phyloP scores from a whole-genome alignment of 2,113 vertebrate species.

The Xiphophorus hellerii region DNA sequence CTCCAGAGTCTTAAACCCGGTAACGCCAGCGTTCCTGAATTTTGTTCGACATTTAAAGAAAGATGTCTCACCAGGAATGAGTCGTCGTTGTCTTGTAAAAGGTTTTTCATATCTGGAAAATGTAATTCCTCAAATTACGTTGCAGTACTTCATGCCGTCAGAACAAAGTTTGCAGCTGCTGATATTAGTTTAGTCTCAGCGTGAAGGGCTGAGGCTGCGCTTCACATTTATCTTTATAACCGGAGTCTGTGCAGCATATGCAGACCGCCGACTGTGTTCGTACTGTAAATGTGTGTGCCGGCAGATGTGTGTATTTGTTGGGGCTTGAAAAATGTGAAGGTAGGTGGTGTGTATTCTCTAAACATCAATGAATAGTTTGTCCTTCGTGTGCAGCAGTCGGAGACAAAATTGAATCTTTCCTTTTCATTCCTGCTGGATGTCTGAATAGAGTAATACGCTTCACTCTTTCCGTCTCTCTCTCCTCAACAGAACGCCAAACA shows the following conservation, averaged over 20 bases:
- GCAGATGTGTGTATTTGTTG: slow-evolving; percentile 14
- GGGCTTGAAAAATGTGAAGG: slow-evolving; percentile 22
- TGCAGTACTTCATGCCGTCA: not conserved
- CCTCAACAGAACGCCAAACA: slow-evolving; percentile 56
- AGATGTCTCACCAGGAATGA: slow-evolving; percentile 2
- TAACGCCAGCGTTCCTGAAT: not conserved
- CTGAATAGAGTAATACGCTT: slow-evolving; percentile 66
- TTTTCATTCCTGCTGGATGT: slow-evolving; percentile 48
- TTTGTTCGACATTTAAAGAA: slow-evolving; percentile 9
- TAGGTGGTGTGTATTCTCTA: slow-evolving; percentile 23
- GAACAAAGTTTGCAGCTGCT: slow-evolving; percentile 36
- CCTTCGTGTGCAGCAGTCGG: slow-evolving; percentile 59
- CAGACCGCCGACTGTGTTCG: slow-evolving; percentile 12
- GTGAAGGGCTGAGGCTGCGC: slow-evolving; percentile 6
- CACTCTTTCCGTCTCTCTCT: slow-evolving; percentile 47
- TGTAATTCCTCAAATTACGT: slow-evolving; percentile 15
- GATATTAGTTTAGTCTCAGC: slow-evolving; percentile 50
- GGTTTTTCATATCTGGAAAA: slow-evolving; percentile 23
- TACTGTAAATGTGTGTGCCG: slow-evolving; percentile 1
- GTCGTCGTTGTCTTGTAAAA: not conserved
- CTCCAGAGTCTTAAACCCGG: too few species aligned
- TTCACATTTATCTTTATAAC: slow-evolving; percentile 36
- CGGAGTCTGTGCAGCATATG: slow-evolving; percentile 1
- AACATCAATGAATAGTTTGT: slow-evolving; percentile 62
- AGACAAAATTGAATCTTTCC: slow-evolving; percentile 55